Conservation (phyloP, 2,888 invertebrate genomes). For the Dexiosoma caninum region DNA sequence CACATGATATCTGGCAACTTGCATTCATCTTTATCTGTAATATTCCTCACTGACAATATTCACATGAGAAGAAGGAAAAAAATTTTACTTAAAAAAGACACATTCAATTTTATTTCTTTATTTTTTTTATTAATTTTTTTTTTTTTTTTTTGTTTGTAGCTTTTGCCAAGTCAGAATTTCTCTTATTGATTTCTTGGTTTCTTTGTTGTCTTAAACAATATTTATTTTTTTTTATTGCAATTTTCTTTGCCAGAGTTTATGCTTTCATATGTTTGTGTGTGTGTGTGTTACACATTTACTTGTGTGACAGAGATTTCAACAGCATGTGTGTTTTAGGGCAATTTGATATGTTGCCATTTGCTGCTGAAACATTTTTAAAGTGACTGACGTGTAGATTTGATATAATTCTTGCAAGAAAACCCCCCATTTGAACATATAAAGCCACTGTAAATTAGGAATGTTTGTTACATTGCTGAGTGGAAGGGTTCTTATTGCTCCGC, state of each 20-base stretch:
- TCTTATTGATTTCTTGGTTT: conserved; percentile 42
- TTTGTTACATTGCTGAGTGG: no score
- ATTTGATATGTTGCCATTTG: conserved; percentile 53
- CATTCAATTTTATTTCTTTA: not conserved
- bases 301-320: not conserved
- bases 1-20: not conserved
- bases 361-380: conserved; percentile 46
- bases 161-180: not conserved
- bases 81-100: not conserved
- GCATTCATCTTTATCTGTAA: conserved; percentile 18
- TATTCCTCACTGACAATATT: conserved; percentile 25
- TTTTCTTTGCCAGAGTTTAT: not conserved
- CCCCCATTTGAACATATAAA: no score
- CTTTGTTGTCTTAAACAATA: not conserved
- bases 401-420: no score
- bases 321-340: conserved; percentile 48
- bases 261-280: not conserved
- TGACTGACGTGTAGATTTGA: conserved; percentile 52
- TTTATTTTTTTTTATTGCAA: not conserved
- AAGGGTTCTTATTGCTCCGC: no score
- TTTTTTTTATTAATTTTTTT: not conserved
- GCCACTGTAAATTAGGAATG: no score
- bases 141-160: not conserved
- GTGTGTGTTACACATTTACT: no score
- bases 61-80: not conserved